phyloP scores from a whole-genome alignment of 2,888 invertebrate species.

The Gari tellinella region DNA sequence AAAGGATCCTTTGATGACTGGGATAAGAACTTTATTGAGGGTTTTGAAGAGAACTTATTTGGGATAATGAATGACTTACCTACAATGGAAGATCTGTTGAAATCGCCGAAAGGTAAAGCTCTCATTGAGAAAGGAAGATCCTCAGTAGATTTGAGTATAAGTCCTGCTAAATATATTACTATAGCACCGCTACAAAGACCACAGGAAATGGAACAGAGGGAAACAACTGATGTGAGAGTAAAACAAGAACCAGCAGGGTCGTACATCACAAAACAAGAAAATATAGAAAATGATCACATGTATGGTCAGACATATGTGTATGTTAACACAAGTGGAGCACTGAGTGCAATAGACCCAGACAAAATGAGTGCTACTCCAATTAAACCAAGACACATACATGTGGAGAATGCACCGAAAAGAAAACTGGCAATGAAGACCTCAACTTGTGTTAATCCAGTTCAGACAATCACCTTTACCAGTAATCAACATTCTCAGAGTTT shows the following conservation, averaged over 20 bases:
- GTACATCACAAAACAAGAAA: slow-evolving; percentile 15
- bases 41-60: slow-evolving; percentile 74
- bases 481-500: slow-evolving; percentile 19
- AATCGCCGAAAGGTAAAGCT: slow-evolving; percentile 66
- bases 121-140: slow-evolving; percentile 49
- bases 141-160: slow-evolving; percentile 9
- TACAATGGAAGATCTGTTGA: slow-evolving; percentile 63
- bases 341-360: slow-evolving; percentile 61
- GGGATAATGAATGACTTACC: slow-evolving; percentile 59
- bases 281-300: slow-evolving; percentile 28
- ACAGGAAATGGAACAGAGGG: no score
- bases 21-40: slow-evolving; percentile 72
- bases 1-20: slow-evolving; percentile 67
- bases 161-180: slow-evolving; percentile 28
- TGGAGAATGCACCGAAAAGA: slow-evolving; percentile 55
- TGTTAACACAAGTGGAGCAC: slow-evolving; percentile 22
- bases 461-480: slow-evolving; percentile 15
- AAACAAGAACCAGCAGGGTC: slow-evolving; percentile 12
- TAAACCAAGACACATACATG: slow-evolving; percentile 44
- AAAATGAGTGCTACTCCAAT: slow-evolving; percentile 66
- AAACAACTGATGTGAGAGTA: neutral
- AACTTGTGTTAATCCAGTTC: slow-evolving; percentile 12
- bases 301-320: slow-evolving; percentile 40
- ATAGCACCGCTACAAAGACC: slow-evolving; percentile 30
- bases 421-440: slow-evolving; percentile 59